Conservation (phyloP, 1,140 invertebrate species). For the Popillia japonica region DNA sequence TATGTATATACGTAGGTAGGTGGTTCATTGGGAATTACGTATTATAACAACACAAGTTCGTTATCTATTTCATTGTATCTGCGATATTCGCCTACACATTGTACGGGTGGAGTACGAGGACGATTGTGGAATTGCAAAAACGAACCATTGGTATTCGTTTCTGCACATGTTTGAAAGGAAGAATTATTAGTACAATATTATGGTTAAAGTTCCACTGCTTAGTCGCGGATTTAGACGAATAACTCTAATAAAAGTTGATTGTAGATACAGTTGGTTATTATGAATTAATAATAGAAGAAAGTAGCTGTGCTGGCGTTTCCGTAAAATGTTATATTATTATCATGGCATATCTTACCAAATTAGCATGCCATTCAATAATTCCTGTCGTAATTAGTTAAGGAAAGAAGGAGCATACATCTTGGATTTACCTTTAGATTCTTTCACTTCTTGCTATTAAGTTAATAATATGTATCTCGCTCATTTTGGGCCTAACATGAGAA, state of each 20-base stretch:
- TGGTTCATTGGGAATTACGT: constrained; percentile 9
- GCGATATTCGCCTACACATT: constrained; percentile 15
- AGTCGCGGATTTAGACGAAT: neutral
- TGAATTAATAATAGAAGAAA: too few species aligned
- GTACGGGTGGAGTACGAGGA: constrained; percentile 23
- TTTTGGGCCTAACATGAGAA: too few species aligned
- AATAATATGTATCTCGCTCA: too few species aligned
- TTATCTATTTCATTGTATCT: constrained; percentile 29
- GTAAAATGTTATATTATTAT: too few species aligned
- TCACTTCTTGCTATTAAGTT: too few species aligned
- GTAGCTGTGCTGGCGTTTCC: too few species aligned
- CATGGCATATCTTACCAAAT: too few species aligned
- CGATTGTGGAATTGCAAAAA: constrained; percentile 27
- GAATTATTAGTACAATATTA: constrained; percentile 19
- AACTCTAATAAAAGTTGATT: neutral
- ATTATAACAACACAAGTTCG: constrained; percentile 21
- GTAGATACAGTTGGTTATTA: constrained; percentile 6
- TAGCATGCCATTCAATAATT: too few species aligned
- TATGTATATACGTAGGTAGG: neutral
- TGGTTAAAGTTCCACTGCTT: constrained; percentile 11
- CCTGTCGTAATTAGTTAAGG: too few species aligned
- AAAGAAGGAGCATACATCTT: too few species aligned
- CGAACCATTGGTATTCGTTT: constrained; percentile 17
- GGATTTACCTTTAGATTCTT: too few species aligned
- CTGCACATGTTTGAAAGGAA: constrained; percentile 33